Percentiles rank a stretch among this genome's conserved stretches.
Conservation (phyloP, 2,797 vertebrate species). For the Enteromius mattozi region DNA sequence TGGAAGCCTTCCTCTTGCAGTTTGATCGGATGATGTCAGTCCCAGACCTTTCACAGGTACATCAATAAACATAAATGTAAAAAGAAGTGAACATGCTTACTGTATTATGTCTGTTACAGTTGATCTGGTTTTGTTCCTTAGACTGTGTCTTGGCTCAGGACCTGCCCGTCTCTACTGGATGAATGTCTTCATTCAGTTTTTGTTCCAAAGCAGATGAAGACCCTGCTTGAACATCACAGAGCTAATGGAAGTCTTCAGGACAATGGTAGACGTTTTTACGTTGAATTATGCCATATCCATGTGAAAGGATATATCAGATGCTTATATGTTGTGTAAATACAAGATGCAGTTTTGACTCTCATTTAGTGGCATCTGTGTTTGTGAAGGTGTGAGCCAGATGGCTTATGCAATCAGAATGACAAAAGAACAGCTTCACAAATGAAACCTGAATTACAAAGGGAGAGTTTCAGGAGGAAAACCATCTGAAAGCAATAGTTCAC, state of each 20-base stretch:
- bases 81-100: neutral
- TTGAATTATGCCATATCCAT: neutral
- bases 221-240: constrained; percentile 72
- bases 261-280: constrained; percentile 64
- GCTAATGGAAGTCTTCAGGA: constrained; percentile 72
- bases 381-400: neutral
- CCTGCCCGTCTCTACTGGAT: constrained; percentile 69
- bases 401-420: neutral
- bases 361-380: neutral
- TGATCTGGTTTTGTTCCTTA: constrained; percentile 59
- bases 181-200: constrained; percentile 75
- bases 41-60: constrained; percentile 80
- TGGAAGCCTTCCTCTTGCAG: constrained; percentile 82
- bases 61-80: neutral
- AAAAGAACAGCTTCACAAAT: neutral
- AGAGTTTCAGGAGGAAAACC: neutral
- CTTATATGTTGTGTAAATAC: neutral
- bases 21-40: constrained; percentile 80
- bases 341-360: neutral
- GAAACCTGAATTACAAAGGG: constrained; percentile 5
- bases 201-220: constrained; percentile 73
- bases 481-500: neutral
- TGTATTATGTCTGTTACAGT: neutral
- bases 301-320: neutral
- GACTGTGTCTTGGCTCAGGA: constrained; percentile 71